Conservation (phyloP, 2,113 vertebrate species). For the Nesogale talazaci region DNA sequence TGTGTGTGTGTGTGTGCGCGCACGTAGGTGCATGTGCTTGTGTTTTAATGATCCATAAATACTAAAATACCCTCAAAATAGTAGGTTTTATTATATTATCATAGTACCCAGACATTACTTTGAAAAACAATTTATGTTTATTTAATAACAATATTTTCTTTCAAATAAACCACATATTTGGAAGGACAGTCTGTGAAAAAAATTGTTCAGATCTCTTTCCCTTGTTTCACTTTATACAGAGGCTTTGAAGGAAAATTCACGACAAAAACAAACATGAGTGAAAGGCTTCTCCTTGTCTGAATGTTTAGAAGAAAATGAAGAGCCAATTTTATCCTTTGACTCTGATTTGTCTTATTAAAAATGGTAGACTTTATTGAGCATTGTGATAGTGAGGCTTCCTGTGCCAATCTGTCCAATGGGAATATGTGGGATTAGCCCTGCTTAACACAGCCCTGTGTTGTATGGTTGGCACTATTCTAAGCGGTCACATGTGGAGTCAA, state of each 20-base stretch:
- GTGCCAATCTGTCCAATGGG: no score
- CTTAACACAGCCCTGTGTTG: no score
- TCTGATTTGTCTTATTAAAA: not conserved
- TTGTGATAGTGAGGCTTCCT: no score
- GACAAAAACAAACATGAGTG: not conserved
- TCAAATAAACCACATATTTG: conserved; percentile 28
- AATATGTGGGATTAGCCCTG: no score
- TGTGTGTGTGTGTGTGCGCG: not conserved
- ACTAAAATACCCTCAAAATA: not conserved
- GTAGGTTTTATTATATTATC: not conserved
- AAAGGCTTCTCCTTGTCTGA: not conserved
- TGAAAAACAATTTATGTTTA: conserved; percentile 53
- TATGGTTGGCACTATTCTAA: no score
- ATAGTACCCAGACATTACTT: conserved; percentile 27
- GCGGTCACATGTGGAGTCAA: no score
- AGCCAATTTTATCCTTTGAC: not conserved
- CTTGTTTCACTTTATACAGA: conserved; percentile 1
- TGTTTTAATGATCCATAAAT: not conserved
- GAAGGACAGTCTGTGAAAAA: not conserved
- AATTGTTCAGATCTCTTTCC: not conserved
- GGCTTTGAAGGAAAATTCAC: no score
- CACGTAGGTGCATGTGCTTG: not conserved
- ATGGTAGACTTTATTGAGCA: not conserved
- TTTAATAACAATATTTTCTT: not conserved
- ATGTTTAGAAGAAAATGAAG: not conserved